Evolutionary conservation across 1,140 invertebrate species (phyloP).

Genomic region (Zaprionus vittiger): DNA sequence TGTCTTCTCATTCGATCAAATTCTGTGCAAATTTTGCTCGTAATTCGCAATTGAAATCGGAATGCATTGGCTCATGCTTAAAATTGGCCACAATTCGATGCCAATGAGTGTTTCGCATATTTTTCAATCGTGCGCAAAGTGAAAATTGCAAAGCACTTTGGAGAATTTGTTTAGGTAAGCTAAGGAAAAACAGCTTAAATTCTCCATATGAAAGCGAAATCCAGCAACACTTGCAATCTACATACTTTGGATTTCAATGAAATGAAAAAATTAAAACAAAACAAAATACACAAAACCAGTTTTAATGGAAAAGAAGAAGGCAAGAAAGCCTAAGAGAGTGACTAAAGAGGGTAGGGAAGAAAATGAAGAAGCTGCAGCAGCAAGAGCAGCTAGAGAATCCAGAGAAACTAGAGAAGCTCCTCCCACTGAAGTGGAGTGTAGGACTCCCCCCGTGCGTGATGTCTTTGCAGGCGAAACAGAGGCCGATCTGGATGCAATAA

Average conservation of each 20-base stretch:
- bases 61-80: slow-evolving; percentile 73
- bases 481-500: background rate
- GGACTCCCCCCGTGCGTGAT: background rate
- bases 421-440: background rate
- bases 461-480: background rate
- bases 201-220: background rate
- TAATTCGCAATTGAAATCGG: slow-evolving; percentile 58
- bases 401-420: background rate
- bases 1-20: slow-evolving; percentile 8
- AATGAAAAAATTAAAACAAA: background rate
- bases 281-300: background rate
- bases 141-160: background rate
- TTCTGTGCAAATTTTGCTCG: slow-evolving; percentile 14
- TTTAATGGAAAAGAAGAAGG: background rate
- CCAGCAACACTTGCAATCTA: background rate
- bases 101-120: background rate
- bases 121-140: slow-evolving; percentile 6
- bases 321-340: background rate
- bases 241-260: background rate
- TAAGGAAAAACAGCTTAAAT: background rate
- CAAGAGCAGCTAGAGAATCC: background rate
- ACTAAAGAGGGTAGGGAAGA: background rate
- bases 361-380: background rate
- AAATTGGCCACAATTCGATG: slow-evolving; percentile 53
- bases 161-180: background rate